Evolutionary conservation across 2,113 vertebrate genomes (phyloP).

Genomic region (Tauraco erythrolophus): DNA sequence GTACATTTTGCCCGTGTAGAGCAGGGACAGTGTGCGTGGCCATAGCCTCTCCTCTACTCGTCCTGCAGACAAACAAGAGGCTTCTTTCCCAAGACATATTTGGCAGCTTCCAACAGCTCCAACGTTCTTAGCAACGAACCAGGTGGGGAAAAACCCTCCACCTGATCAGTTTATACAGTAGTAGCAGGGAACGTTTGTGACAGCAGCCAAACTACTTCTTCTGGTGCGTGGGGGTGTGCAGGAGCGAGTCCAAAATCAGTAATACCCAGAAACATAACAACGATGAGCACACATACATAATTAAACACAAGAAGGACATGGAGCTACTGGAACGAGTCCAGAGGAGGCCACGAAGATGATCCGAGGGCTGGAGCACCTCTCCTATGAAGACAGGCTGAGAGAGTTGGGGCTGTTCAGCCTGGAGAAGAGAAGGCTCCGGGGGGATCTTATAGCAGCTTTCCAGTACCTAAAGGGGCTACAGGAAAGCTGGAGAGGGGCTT

Average conservation of each 20-base stretch:
- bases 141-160: neutral
- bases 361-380: no score
- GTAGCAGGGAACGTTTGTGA: neutral
- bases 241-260: neutral
- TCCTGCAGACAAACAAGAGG: neutral
- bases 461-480: no score
- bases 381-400: no score
- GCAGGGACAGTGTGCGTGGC: fast-evolving
- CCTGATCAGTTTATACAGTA: neutral
- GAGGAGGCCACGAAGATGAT: no score
- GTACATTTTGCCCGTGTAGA: neutral
- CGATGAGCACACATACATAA: neutral
- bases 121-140: neutral
- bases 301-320: no score
- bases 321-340: no score
- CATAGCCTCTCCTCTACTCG: neutral
- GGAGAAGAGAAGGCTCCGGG: no score
- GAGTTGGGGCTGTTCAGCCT: no score
- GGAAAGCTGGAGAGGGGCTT: no score
- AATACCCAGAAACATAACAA: constrained; percentile 4
- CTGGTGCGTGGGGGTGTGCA: neutral
- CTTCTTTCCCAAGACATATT: neutral
- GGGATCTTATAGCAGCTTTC: no score
- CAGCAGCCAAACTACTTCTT: neutral
- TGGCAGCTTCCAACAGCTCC: neutral